Conservation (phyloP, 1,140 invertebrate genomes). For the Lineus longissimus region DNA sequence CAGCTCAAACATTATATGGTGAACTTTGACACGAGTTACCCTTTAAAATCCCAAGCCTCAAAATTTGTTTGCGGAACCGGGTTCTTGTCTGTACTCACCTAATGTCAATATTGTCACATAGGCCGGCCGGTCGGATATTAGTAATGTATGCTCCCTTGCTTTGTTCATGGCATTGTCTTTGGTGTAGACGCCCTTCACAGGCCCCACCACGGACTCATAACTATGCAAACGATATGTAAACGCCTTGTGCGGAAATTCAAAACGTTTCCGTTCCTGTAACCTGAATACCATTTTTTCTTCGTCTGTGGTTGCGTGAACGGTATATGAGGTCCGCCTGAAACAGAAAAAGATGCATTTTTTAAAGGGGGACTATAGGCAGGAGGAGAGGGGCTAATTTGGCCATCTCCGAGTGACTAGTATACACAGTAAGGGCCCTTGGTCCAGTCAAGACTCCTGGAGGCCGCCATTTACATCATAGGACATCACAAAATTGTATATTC, state of each 20-base stretch:
- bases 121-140: slow-evolving; percentile 79
- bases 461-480: too few species aligned
- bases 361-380: too few species aligned
- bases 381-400: too few species aligned
- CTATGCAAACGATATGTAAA: slow-evolving; percentile 82
- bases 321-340: slow-evolving; percentile 43
- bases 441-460: too few species aligned
- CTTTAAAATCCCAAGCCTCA: too few species aligned
- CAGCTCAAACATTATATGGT: too few species aligned
- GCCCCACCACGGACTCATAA: slow-evolving; percentile 83
- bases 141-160: slow-evolving; percentile 76
- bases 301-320: slow-evolving; percentile 70
- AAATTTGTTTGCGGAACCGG: too few species aligned
- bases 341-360: slow-evolving; percentile 1
- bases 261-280: slow-evolving; percentile 70
- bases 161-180: slow-evolving; percentile 60
- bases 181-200: slow-evolving; percentile 81
- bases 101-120: slow-evolving; percentile 87
- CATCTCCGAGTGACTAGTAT: too few species aligned
- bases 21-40: too few species aligned
- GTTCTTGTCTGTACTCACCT: slow-evolving; percentile 54
- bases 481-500: too few species aligned
- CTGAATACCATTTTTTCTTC: slow-evolving; percentile 77
- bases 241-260: slow-evolving; percentile 78
- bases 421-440: too few species aligned